Percentiles rank a stretch among this genome's conserved stretches.
Evolutionary conservation across 2,113 vertebrate species (phyloP).

Genomic region (Oryzias woworae): DNA sequence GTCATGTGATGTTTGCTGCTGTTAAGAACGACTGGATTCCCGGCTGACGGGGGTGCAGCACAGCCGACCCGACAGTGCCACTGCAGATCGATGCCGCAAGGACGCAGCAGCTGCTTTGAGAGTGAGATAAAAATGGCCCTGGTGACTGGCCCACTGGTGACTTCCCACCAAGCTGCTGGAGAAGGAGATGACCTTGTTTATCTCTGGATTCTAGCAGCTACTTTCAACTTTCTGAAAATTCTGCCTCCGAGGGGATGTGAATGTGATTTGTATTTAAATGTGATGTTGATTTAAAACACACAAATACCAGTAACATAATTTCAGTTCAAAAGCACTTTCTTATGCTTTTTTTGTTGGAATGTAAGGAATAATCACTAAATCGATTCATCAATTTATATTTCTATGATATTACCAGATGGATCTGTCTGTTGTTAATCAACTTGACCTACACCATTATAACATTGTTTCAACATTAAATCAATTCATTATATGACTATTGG

Average conservation of each 20-base stretch:
- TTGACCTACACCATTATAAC: too few relatives aligned
- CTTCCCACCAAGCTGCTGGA: slow-evolving; percentile 49
- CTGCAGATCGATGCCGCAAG: slow-evolving; percentile 66
- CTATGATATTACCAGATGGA: too few relatives aligned
- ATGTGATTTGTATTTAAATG: neutral
- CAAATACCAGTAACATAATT: neutral
- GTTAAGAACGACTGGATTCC: slow-evolving; percentile 60
- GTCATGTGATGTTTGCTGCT: slow-evolving; percentile 14
- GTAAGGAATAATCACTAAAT: too few relatives aligned
- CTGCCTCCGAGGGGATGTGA: slow-evolving; percentile 11
- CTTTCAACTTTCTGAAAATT: slow-evolving; percentile 10
- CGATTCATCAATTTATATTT: too few relatives aligned
- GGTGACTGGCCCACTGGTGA: slow-evolving; percentile 56
- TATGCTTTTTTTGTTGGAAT: too few relatives aligned
- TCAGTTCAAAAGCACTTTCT: too few relatives aligned
- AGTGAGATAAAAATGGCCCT: slow-evolving; percentile 44
- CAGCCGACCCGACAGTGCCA: slow-evolving; percentile 56
- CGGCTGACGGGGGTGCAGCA: slow-evolving; percentile 52
- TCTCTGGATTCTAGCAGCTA: slow-evolving; percentile 28
- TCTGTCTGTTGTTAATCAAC: too few relatives aligned
- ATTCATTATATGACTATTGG: too few relatives aligned
- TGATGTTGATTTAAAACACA: neutral
- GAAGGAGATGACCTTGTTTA: slow-evolving; percentile 61
- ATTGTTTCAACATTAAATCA: too few relatives aligned
- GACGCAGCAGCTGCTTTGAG: slow-evolving; percentile 51